Evolutionary conservation across 23 tunicate genomes (phyloP).

Genomic region (Botrylloides violaceus): DNA sequence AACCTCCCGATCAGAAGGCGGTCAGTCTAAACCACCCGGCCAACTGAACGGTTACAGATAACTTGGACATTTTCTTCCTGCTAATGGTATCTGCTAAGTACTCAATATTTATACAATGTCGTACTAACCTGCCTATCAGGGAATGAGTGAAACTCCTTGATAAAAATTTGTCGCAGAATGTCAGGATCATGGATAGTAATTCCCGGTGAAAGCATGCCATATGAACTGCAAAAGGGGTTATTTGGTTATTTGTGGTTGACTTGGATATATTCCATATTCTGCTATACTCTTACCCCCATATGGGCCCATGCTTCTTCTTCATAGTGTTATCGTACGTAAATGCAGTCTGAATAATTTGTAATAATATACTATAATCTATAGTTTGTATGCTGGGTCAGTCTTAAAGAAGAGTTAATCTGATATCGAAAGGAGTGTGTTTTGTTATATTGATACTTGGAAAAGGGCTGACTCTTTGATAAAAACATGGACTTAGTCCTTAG

Average conservation of each 20-base stretch:
- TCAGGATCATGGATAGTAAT: slow-evolving; percentile 52
- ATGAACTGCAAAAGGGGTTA: slow-evolving; percentile 28
- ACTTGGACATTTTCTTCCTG: too few species aligned
- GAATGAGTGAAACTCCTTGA: slow-evolving; percentile 59
- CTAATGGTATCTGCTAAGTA: too few species aligned
- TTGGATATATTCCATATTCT: too few species aligned
- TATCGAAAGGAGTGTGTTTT: not conserved
- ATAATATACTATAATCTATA: not conserved
- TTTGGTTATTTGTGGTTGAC: not conserved
- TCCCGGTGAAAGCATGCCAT: slow-evolving; percentile 25
- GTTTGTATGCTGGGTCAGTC: not conserved
- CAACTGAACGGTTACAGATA: too few species aligned
- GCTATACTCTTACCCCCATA: slow-evolving; percentile 1
- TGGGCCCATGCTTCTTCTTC: not conserved
- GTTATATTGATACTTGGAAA: too few species aligned
- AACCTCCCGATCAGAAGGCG: too few species aligned
- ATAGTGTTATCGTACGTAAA: not conserved
- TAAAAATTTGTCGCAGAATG: slow-evolving; percentile 50
- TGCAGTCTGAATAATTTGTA: not conserved
- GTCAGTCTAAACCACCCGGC: too few species aligned
- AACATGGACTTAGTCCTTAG: too few species aligned
- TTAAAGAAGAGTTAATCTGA: not conserved
- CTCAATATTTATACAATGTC: too few species aligned
- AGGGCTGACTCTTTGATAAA: too few species aligned
- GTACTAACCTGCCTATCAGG: slow-evolving; percentile 47